Percentiles rank a stretch among this genome's conserved stretches.
These are phyloP conservation scores for Agonopterix subpropinquella DNA, from an alignment of 2,888 invertebrate species.

Conservation along the genomic window DNA sequence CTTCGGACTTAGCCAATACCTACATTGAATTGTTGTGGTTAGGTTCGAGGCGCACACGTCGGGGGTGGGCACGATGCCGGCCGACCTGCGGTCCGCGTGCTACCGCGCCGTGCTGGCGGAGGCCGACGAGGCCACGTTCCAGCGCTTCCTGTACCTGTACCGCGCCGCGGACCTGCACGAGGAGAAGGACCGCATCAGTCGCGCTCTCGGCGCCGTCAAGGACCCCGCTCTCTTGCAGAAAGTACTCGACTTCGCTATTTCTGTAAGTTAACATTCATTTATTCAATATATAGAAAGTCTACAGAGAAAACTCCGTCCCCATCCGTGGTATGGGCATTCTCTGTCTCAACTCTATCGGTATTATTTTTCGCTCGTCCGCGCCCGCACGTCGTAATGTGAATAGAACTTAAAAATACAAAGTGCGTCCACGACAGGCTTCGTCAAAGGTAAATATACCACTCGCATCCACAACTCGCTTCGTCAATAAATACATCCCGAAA, in stretches of 20 bases:
- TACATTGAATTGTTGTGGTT: neutral
- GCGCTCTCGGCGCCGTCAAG: slow-evolving; percentile 87
- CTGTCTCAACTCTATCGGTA: no score
- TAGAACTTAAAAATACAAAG: no score
- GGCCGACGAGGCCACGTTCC: slow-evolving; percentile 82
- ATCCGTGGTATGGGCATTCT: no score
- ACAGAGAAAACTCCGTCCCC: no score
- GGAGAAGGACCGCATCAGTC: slow-evolving; percentile 93
- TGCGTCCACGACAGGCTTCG: no score
- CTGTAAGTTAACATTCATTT: slow-evolving; percentile 78
- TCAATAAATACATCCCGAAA: no score
- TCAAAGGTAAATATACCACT: no score
- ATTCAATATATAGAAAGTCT: no score
- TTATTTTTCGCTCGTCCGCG: no score
- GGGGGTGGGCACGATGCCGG: slow-evolving; percentile 79
- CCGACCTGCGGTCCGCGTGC: slow-evolving; percentile 91
- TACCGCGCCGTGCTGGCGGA: slow-evolving; percentile 88
- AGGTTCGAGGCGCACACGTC: slow-evolving; percentile 80
- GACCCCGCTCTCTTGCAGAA: slow-evolving; percentile 82
- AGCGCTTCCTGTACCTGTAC: slow-evolving; percentile 87
- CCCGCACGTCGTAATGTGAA: no score
- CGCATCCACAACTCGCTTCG: no score
- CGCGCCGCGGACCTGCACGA: slow-evolving; percentile 92
- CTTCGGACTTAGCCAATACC: no score
- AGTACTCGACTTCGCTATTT: slow-evolving; percentile 88